Evolutionary conservation across 2,888 invertebrate genomes (phyloP).

Genomic region (Lacanobia oleracea): DNA sequence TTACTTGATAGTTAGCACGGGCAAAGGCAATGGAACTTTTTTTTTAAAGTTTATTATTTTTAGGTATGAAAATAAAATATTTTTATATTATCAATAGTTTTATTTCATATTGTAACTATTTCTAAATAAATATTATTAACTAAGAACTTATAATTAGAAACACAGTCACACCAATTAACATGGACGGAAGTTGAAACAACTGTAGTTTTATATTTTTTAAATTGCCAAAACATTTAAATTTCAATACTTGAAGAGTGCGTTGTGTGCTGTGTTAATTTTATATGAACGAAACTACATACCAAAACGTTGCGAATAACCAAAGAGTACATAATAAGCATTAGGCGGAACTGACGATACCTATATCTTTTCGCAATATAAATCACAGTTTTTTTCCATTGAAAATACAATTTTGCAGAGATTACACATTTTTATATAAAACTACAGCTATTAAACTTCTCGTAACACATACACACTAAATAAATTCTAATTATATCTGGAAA

Average conservation of each 20-base stretch:
- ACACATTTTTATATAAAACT: slow-evolving; percentile 21
- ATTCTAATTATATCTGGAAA: slow-evolving; percentile 18
- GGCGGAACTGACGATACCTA: slow-evolving; percentile 6
- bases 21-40: neutral
- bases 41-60: slow-evolving; percentile 1
- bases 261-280: neutral
- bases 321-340: neutral
- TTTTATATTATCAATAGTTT: slow-evolving; percentile 57
- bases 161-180: slow-evolving; percentile 57
- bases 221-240: neutral
- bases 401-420: no score
- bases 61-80: slow-evolving; percentile 33
- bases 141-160: slow-evolving; percentile 63
- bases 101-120: slow-evolving; percentile 65
- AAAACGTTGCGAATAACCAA: neutral
- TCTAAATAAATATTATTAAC: slow-evolving; percentile 72
- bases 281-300: neutral
- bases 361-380: neutral
- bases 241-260: no score
- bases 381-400: neutral
- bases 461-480: slow-evolving; percentile 26
- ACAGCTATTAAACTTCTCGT: slow-evolving; percentile 25
- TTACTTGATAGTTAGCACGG: neutral
- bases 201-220: slow-evolving; percentile 9
- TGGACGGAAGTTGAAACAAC: slow-evolving; percentile 10